Percentiles rank a stretch among this genome's conserved stretches.
These are phyloP conservation scores for Leptopilina clavipes DNA, from an alignment of 1,140 invertebrate genomes.

Conservation along the genomic window DNA sequence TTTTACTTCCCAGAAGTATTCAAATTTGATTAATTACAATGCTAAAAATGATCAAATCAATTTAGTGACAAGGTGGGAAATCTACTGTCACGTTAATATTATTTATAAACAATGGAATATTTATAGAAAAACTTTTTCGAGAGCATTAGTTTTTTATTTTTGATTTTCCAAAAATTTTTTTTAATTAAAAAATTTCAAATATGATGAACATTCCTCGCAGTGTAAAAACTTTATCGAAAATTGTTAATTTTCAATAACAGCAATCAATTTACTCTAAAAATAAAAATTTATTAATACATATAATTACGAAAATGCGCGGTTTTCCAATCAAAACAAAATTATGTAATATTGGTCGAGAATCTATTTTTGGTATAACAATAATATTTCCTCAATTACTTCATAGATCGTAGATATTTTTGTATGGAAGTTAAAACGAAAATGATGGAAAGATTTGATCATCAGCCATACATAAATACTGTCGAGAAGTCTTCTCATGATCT, in stretches of 20 bases:
- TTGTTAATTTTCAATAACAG: no score
- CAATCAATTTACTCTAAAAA: no score
- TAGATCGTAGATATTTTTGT: conserved; percentile 22
- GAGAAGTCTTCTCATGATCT: conserved; percentile 1
- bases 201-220: no score
- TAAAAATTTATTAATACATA: not conserved
- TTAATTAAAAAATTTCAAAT: no score
- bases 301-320: not conserved
- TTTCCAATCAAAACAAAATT: not conserved
- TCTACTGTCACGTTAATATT: no score
- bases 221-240: no score
- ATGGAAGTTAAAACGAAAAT: not conserved
- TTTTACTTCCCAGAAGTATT: not conserved
- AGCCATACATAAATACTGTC: not conserved
- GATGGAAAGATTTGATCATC: conserved; percentile 19
- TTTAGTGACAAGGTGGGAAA: no score
- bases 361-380: conserved; percentile 8
- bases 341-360: not conserved
- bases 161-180: no score
- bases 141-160: no score
- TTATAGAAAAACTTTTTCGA: no score
- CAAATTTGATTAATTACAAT: not conserved
- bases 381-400: conserved; percentile 5
- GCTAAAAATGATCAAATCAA: no score
- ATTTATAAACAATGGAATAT: no score